These are phyloP conservation scores for Mormyrus iriodes DNA, from an alignment of 2,113 vertebrate genomes.

Conservation along the genomic window DNA sequence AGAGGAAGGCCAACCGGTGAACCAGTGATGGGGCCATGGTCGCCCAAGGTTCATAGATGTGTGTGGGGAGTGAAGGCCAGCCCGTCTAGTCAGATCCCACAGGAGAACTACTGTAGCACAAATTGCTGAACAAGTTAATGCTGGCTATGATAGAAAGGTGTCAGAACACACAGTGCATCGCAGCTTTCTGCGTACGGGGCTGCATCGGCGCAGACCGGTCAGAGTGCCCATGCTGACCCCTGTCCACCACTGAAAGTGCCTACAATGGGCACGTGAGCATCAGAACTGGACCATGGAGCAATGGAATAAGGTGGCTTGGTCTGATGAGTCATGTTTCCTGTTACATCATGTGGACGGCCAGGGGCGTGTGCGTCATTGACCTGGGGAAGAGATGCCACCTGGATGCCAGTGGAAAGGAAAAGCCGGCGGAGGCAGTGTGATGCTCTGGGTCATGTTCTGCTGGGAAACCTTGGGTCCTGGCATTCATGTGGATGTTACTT, in stretches of 20 bases:
- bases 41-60: background rate
- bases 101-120: background rate
- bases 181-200: too few species aligned
- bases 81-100: background rate
- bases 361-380: background rate
- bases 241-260: background rate
- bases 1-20: background rate
- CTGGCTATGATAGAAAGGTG: background rate
- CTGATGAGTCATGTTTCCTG: background rate
- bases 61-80: background rate
- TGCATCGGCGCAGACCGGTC: too few species aligned
- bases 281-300: background rate
- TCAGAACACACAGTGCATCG: background rate
- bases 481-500: background rate
- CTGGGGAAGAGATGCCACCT: background rate
- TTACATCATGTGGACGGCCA: background rate
- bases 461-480: background rate
- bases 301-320: background rate
- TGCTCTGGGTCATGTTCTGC: background rate
- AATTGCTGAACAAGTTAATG: background rate
- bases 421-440: background rate
- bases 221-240: background rate
- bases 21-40: background rate
- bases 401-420: background rate
- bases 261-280: background rate